A percentile compares a stretch with the other conserved stretches of the same genome.
phyloP scores from a whole-genome alignment of 2,113 vertebrate species.

The Tamias sibiricus region DNA sequence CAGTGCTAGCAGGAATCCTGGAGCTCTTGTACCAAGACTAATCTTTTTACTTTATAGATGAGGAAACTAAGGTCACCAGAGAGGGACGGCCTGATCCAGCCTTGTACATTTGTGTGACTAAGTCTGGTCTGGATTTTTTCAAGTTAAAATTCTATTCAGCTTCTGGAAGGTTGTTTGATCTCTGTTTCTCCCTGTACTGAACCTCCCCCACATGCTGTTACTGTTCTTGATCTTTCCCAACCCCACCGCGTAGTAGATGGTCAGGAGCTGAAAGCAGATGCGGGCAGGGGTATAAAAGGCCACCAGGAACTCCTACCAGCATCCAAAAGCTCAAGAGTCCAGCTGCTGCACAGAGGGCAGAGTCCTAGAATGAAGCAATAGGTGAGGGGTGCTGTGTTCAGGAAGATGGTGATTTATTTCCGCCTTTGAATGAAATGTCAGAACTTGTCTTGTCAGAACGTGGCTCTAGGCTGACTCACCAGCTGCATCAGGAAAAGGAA shows the following conservation, averaged over 20 bases:
- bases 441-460: not conserved
- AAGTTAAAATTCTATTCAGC: not conserved
- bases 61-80: not conserved
- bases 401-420: not conserved
- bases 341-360: not conserved
- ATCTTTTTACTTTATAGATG: not conserved
- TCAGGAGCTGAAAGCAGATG: slow-evolving; percentile 2
- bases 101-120: not conserved
- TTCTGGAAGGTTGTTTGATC: not conserved
- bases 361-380: not conserved
- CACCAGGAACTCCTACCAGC: not conserved
- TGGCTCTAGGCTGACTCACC: not conserved
- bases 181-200: not conserved
- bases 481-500: not conserved
- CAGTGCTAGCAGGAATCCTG: not conserved
- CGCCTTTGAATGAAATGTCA: not conserved
- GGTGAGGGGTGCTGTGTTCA: not conserved
- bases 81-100: not conserved
- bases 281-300: not conserved
- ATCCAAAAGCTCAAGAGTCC: not conserved
- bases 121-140: not conserved
- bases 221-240: not conserved
- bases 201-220: not conserved
- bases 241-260: not conserved
- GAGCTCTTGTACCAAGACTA: not conserved